A percentile compares a stretch with the other conserved stretches of the same genome.
Evolutionary conservation across 2,797 vertebrate genomes (phyloP).

Genomic region (Psittacula echo): DNA sequence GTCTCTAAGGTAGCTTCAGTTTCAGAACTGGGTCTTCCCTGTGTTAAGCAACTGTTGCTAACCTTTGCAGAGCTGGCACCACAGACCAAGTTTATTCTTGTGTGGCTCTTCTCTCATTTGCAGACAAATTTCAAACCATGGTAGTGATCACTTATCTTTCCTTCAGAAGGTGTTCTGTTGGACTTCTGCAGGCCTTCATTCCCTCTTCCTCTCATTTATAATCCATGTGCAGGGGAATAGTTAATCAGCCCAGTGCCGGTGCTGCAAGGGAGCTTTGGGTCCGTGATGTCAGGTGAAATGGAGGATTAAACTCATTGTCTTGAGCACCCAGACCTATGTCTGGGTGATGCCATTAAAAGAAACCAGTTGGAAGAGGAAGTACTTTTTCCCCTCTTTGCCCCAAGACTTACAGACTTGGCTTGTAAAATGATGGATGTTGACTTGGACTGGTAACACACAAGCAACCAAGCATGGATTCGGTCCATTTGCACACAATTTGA

Average conservation of each 20-base stretch:
- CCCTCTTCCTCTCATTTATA: background rate
- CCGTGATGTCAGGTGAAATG: background rate
- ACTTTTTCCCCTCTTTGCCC: background rate
- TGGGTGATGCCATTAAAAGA: background rate
- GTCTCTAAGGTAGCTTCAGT: background rate
- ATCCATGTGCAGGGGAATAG: background rate
- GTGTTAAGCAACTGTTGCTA: background rate
- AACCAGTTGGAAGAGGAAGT: background rate
- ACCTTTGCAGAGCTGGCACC: background rate
- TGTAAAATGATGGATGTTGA: background rate
- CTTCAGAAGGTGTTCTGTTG: background rate
- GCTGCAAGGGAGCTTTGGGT: background rate
- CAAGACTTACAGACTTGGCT: background rate
- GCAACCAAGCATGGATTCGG: background rate
- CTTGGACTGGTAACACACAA: background rate
- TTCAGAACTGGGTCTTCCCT: background rate
- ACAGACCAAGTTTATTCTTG: background rate
- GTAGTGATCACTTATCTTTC: fast-evolving
- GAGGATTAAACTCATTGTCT: background rate
- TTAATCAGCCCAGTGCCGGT: background rate
- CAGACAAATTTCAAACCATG: background rate
- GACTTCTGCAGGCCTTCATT: background rate
- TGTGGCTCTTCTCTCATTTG: background rate
- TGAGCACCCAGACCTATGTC: background rate
- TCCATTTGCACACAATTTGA: background rate